Evolutionary conservation across 2,797 vertebrate species (phyloP).

Genomic region (Danio kyathit): DNA sequence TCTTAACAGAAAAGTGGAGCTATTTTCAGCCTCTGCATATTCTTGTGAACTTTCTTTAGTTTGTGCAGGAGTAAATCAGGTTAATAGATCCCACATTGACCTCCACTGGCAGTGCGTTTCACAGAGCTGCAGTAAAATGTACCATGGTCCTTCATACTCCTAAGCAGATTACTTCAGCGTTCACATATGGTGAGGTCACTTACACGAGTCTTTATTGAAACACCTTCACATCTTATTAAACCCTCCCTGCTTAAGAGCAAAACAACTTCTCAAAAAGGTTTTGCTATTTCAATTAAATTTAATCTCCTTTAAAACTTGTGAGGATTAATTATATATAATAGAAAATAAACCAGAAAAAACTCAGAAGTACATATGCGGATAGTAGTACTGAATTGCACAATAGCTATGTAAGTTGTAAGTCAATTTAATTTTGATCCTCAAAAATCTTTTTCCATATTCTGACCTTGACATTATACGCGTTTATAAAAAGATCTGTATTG

Average conservation of each 20-base stretch:
- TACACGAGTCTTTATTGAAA: slow-evolving; percentile 12
- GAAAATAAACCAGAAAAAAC: not conserved
- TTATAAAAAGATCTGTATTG: too few relatives aligned
- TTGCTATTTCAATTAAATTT: not conserved
- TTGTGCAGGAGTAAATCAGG: slow-evolving; percentile 18
- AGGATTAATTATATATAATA: not conserved
- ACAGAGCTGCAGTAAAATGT: slow-evolving; percentile 5
- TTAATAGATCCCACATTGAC: slow-evolving; percentile 30
- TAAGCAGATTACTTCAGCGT: slow-evolving; percentile 16
- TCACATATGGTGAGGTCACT: slow-evolving; percentile 16
- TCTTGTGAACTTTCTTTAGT: not conserved
- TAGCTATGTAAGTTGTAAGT: not conserved
- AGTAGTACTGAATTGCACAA: not conserved
- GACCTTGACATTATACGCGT: too few relatives aligned
- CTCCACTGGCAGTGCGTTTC: not conserved
- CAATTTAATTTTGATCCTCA: too few relatives aligned
- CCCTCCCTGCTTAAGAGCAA: not conserved
- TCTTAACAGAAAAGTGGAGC: not conserved
- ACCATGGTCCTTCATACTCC: not conserved
- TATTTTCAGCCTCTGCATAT: slow-evolving; percentile 15
- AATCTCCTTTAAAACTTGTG: not conserved
- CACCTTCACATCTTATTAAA: slow-evolving; percentile 12
- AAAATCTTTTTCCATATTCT: too few relatives aligned
- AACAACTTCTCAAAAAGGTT: slow-evolving; percentile 3
- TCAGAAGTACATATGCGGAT: not conserved